Evolutionary conservation across 2,113 vertebrate genomes (phyloP).

Genomic region (Antennarius striatus): DNA sequence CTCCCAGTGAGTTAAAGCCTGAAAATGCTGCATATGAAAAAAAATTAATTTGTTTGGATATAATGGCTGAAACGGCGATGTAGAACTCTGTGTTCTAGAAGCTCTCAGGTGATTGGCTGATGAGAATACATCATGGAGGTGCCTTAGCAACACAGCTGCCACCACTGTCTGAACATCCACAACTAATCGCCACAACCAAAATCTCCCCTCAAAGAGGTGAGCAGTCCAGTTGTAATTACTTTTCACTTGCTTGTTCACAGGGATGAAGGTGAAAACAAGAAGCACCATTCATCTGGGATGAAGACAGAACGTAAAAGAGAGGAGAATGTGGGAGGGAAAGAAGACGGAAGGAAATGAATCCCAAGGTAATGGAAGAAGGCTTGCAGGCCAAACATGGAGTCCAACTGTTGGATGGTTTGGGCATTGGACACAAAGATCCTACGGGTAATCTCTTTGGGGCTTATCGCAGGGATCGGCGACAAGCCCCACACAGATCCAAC

Average conservation of each 20-base stretch:
- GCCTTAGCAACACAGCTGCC: conserved; percentile 45
- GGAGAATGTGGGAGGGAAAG: conserved; percentile 13
- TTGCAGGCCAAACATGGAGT: background rate
- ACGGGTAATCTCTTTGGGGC: background rate
- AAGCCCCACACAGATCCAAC: too few species aligned
- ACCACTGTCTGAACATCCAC: conserved; percentile 20
- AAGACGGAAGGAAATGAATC: conserved; percentile 7
- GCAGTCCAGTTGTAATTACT: conserved; percentile 34
- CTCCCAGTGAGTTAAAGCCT: conserved; percentile 13
- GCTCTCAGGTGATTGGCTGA: conserved; percentile 36
- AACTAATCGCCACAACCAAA: conserved; percentile 40
- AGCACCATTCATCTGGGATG: conserved; percentile 16
- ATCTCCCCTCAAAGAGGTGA: conserved; percentile 23
- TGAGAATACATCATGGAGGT: conserved; percentile 27
- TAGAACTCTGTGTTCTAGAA: conserved; percentile 2
- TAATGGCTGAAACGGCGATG: conserved; percentile 1
- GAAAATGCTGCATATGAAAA: conserved; percentile 3
- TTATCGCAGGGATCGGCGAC: background rate
- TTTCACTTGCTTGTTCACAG: conserved; percentile 25
- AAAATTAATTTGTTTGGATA: conserved; percentile 9
- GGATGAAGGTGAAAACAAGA: conserved; percentile 33
- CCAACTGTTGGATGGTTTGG: background rate
- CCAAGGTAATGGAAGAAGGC: conserved; percentile 4
- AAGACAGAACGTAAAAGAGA: background rate
- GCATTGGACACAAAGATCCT: conserved; percentile 17